These are phyloP conservation scores for Corythornis cristatus DNA, from an alignment of 2,113 vertebrate species.

Conservation along the genomic window DNA sequence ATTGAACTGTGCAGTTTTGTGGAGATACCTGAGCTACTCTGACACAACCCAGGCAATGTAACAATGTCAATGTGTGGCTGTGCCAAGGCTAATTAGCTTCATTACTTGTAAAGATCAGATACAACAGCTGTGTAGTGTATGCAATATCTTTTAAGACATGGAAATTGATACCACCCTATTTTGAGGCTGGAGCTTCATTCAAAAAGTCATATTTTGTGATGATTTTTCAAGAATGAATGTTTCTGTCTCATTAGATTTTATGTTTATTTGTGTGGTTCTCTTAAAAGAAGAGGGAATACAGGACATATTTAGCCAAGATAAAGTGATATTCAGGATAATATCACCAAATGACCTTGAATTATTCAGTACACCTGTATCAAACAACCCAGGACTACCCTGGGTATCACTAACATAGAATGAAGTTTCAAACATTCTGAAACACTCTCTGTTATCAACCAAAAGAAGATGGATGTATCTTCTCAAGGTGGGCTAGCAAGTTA, in stretches of 20 bases:
- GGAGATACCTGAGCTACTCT: constrained; percentile 25
- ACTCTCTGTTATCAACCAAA: neutral
- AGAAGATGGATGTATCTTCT: neutral
- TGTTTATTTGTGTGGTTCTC: neutral
- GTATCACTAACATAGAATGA: neutral
- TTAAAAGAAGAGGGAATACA: neutral
- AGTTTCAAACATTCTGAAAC: neutral
- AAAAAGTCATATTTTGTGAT: neutral
- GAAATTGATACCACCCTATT: constrained; percentile 17
- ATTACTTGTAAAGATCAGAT: constrained; percentile 27
- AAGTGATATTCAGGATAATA: neutral
- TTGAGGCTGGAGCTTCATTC: neutral
- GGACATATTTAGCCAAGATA: neutral
- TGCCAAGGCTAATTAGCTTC: constrained; percentile 46
- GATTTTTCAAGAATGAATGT: constrained; percentile 12
- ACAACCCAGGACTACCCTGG: neutral
- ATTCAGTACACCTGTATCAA: neutral
- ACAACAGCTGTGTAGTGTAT: constrained; percentile 16
- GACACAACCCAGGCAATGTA: neutral
- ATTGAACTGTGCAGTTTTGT: neutral
- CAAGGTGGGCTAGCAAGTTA: neutral
- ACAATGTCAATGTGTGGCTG: neutral
- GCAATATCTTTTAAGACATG: constrained; percentile 17
- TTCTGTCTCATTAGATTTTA: neutral
- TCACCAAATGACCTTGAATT: neutral